Percentiles rank a stretch among this genome's conserved stretches.
These are phyloP conservation scores for Rousettus leschenaultii DNA, from an alignment of 2,113 vertebrate species.

Conservation along the genomic window DNA sequence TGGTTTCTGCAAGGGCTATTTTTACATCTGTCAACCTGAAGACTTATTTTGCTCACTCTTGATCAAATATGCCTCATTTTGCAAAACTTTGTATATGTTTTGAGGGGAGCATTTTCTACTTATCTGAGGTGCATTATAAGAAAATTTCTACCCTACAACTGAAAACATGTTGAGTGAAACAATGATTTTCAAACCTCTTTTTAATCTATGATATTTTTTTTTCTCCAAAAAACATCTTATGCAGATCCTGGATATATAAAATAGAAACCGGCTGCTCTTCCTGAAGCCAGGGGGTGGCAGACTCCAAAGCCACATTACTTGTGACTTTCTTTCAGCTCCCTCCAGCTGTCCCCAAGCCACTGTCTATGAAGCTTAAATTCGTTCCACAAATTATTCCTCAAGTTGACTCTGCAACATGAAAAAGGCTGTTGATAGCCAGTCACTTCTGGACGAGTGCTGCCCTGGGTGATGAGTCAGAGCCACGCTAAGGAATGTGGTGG, in stretches of 20 bases:
- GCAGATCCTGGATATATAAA: neutral
- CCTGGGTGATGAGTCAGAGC: slow-evolving; percentile 38
- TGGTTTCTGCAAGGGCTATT: neutral
- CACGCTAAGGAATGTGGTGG: slow-evolving; percentile 84
- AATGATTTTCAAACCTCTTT: slow-evolving; percentile 21
- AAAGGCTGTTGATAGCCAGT: neutral
- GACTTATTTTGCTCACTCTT: neutral
- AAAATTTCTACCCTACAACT: neutral
- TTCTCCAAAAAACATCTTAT: neutral
- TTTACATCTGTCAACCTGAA: neutral
- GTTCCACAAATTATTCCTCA: neutral
- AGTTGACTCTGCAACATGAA: neutral
- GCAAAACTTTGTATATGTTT: neutral
- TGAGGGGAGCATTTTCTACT: neutral
- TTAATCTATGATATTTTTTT: neutral
- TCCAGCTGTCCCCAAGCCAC: neutral
- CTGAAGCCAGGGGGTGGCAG: neutral
- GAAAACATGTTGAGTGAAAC: neutral
- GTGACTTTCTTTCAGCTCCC: neutral
- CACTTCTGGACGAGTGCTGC: neutral
- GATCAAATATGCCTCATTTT: slow-evolving; percentile 1
- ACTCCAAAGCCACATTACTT: neutral
- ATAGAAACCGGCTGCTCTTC: neutral
- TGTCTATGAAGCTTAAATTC: neutral
- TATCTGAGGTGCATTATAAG: neutral